Evolutionary conservation across 2,888 invertebrate species (phyloP), one percentile per base, ranked within the genome.

Genomic region (Noctua fimbriata): DNA sequence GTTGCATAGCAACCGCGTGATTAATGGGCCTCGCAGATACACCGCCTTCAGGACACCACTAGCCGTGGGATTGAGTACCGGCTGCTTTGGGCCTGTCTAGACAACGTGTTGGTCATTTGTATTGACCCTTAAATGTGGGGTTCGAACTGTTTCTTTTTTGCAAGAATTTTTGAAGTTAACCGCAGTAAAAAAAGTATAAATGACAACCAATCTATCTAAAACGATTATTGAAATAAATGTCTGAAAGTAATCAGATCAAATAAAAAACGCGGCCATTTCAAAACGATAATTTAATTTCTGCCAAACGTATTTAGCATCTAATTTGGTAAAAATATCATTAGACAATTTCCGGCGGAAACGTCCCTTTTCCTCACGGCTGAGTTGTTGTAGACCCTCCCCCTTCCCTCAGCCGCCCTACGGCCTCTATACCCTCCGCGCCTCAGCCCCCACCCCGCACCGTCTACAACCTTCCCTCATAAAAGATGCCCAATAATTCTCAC

Each of bases 1-100:
- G 85, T 86, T 80, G 86, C 85, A 49, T 74, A 74, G 86, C 78
- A 83, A 86, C 86, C 69, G 78, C n/a, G 55, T 74, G 83, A 86
- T 86, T 78, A 78, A 86, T 81, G 74, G 49, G n/a, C 75, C 14
- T 73, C 60, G 52, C 63, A 73, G 66, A 76, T 36, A 63, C 75
- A 58, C 4, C 67, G 63, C 49, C 65, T 71, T 76, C 73, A 69
- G 74, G 73, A 44, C 36, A 58, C 24, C 36, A 70, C 76, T 69
- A 70, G 58, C 41, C 36, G 58, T 41, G 10, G 72, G 28, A 28
- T 16, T 32, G 28, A 47, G 47, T 63, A 55, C 41, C 49, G 60
- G 47, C 28, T 66, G 49, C 47, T 21, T 36, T 32, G 4, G 16
- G 47, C 32, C 69, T 41, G 81, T 63, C 69, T 70, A 67, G 82